These are phyloP conservation scores for Neotragus moschatus DNA, from an alignment of 2,113 vertebrate genomes.

Conservation along the genomic window DNA sequence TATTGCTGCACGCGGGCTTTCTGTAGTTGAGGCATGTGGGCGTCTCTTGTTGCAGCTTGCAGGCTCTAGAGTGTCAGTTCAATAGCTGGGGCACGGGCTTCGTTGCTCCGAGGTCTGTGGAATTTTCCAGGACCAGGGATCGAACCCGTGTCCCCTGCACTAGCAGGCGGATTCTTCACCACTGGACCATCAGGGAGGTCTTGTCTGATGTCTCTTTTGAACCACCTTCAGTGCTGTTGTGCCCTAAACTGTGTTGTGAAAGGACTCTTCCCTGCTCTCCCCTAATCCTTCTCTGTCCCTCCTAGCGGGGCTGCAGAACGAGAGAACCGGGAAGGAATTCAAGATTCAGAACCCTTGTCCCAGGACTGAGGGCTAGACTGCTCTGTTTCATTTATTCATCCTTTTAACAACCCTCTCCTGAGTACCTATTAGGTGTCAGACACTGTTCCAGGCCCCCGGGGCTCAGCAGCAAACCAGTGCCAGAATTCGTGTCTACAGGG, in stretches of 20 bases:
- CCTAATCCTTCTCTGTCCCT: not conserved
- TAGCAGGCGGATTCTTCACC: not conserved
- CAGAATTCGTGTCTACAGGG: not conserved
- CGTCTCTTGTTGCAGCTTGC: not conserved
- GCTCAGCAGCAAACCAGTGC: not conserved
- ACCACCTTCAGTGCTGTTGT: not conserved
- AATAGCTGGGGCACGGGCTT: not conserved
- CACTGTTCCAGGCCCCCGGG: not conserved
- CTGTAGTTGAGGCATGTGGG: rapidly evolving
- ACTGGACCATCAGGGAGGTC: not conserved
- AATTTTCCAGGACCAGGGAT: not conserved
- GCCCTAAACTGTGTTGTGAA: not conserved
- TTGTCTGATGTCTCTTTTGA: not conserved
- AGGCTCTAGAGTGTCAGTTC: not conserved
- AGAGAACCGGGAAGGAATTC: not conserved
- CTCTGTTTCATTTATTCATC: not conserved
- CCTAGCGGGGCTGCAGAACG: not conserved
- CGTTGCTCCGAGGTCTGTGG: not conserved
- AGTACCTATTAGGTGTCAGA: not conserved
- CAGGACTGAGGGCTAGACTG: not conserved
- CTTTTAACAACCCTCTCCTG: not conserved
- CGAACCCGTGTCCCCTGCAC: not conserved
- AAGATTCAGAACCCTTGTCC: not conserved
- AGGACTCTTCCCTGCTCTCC: not conserved
- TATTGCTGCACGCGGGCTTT: not conserved